Evolutionary conservation across 2,888 invertebrate genomes (phyloP).

Genomic region (Leucozona laternaria): DNA sequence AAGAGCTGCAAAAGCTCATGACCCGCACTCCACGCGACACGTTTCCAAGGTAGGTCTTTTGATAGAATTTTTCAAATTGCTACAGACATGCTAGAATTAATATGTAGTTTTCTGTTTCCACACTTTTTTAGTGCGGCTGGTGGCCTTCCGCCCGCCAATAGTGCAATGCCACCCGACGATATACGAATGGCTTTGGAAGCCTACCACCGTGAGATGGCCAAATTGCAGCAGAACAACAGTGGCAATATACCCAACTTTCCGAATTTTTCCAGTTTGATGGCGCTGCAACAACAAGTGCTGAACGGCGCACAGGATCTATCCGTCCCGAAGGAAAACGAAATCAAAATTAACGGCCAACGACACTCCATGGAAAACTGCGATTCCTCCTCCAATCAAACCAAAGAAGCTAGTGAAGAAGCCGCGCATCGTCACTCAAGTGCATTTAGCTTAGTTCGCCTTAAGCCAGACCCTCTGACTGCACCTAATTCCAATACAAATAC

Average conservation of each 20-base stretch:
- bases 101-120: constrained; percentile 90
- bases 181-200: constrained; percentile 95
- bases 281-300: constrained; percentile 90
- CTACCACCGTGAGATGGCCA: constrained; percentile 96
- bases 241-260: constrained; percentile 86
- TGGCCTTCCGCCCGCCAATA: constrained; percentile 82
- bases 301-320: constrained; percentile 93
- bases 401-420: constrained; percentile 78
- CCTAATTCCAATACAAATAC: constrained; percentile 80
- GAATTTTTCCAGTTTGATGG: constrained; percentile 88
- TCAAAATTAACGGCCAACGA: constrained; percentile 84
- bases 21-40: constrained; percentile 91
- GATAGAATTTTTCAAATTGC: constrained; percentile 64
- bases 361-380: constrained; percentile 79
- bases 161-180: constrained; percentile 87
- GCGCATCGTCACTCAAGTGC: constrained; percentile 85
- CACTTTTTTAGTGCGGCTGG: constrained; percentile 89
- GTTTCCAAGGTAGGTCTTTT: constrained; percentile 89
- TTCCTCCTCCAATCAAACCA: constrained; percentile 66
- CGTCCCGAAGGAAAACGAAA: constrained; percentile 89
- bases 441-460: constrained; percentile 93
- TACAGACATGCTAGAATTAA: constrained; percentile 78
- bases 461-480: constrained; percentile 86
- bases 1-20: constrained; percentile 97
- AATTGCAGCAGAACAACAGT: constrained; percentile 89